phyloP scores from a whole-genome alignment of 2,113 vertebrate species.

The Dicrurus megarhynchus region DNA sequence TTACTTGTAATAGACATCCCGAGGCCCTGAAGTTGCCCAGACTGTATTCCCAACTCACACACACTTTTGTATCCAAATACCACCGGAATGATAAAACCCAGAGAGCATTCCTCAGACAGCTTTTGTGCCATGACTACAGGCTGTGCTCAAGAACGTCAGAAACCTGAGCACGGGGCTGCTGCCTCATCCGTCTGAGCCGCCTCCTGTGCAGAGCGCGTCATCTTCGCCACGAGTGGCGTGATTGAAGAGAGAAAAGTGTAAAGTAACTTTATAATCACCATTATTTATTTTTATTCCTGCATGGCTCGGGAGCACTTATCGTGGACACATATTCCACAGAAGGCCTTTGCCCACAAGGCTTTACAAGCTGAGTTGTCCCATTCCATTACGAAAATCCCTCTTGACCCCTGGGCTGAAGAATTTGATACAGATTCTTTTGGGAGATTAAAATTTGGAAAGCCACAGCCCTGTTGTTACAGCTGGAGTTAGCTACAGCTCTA shows the following conservation, averaged over 20 bases:
- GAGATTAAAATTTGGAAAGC: slow-evolving; percentile 55
- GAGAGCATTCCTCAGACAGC: background rate
- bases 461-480: slow-evolving; percentile 49
- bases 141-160: background rate
- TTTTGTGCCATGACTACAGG: background rate
- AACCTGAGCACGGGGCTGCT: background rate
- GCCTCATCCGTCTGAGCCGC: background rate
- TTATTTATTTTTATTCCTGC: background rate
- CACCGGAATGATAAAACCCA: slow-evolving; percentile 1
- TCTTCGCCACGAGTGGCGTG: background rate
- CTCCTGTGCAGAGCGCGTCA: background rate
- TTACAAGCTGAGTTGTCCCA: background rate
- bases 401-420: slow-evolving; percentile 32
- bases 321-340: background rate
- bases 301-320: background rate
- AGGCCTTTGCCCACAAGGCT: background rate
- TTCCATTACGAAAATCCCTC: slow-evolving; percentile 13
- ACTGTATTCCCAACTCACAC: background rate
- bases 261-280: background rate
- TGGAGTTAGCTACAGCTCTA: slow-evolving; percentile 26
- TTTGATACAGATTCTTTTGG: slow-evolving; percentile 33
- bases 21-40: slow-evolving; percentile 17
- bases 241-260: background rate
- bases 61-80: background rate
- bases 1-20: background rate